phyloP scores from a whole-genome alignment of 1,140 invertebrate genomes.

The Lepidurus couesii region DNA sequence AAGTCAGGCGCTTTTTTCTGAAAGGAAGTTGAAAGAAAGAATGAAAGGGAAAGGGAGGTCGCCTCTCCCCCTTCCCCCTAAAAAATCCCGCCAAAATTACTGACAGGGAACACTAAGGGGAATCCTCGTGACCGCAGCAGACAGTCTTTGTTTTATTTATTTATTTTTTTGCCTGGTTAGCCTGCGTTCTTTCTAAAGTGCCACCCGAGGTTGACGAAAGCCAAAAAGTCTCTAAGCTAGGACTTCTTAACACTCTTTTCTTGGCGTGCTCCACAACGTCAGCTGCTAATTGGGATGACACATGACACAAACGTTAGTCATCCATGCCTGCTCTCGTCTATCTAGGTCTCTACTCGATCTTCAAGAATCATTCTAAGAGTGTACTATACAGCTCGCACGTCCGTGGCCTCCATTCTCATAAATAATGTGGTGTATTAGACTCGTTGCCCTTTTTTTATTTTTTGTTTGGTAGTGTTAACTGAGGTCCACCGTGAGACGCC shows the following conservation, averaged over 20 bases:
- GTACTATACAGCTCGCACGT: background rate
- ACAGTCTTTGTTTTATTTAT: background rate
- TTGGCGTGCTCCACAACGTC: background rate
- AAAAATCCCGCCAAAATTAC: background rate
- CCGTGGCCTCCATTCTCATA: background rate
- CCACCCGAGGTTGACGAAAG: background rate
- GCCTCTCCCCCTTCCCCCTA: background rate
- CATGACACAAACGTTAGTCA: constrained; percentile 17
- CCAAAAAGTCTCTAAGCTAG: background rate
- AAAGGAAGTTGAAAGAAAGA: background rate
- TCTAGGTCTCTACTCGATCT: constrained; percentile 23
- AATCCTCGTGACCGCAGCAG: constrained; percentile 6
- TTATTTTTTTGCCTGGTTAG: background rate
- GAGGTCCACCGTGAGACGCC: background rate
- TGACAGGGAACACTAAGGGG: background rate
- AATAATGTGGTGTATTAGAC: background rate
- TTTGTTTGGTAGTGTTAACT: background rate
- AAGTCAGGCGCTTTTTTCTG: background rate
- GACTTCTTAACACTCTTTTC: constrained; percentile 4
- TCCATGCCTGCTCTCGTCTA: constrained; percentile 4
- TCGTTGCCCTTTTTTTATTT: background rate
- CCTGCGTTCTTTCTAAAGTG: background rate
- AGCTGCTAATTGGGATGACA: constrained; percentile 21
- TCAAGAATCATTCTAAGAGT: constrained; percentile 1
- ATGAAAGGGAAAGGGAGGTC: background rate